phyloP scores from a whole-genome alignment of 2,113 vertebrate genomes.

The Nipponia nippon region DNA sequence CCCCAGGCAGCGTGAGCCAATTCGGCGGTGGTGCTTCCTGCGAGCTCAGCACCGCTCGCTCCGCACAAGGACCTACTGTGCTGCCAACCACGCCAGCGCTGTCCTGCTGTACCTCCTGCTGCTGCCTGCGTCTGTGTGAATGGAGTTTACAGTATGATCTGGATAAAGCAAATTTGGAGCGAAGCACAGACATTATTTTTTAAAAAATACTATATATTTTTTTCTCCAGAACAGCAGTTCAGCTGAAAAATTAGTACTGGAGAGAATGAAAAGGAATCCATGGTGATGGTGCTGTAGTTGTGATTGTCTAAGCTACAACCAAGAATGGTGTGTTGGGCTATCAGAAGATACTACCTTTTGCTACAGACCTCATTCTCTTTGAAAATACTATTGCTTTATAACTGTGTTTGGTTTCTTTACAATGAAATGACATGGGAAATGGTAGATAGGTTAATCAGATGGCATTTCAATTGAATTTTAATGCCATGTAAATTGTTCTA shows the following conservation, averaged over 20 bases:
- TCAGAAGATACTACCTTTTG: not conserved
- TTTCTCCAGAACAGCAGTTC: not conserved
- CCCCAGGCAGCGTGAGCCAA: fast-evolving
- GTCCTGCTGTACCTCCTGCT: not conserved
- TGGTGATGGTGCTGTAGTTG: not conserved
- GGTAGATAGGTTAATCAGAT: not conserved
- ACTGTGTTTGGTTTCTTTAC: not conserved
- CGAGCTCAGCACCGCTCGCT: not conserved
- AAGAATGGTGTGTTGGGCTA: not conserved
- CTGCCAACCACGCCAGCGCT: not conserved
- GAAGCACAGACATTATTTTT: not conserved
- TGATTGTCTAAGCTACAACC: not conserved
- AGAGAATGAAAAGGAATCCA: not conserved
- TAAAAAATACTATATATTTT: not conserved
- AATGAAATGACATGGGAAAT: not conserved
- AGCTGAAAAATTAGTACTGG: not conserved
- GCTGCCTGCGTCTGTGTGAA: not conserved
- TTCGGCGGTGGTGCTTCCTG: fast-evolving
- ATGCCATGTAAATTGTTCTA: not conserved
- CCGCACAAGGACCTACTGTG: not conserved
- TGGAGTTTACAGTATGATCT: fast-evolving
- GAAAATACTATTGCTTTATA: not conserved
- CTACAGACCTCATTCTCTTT: not conserved
- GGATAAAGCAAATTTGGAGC: not conserved
- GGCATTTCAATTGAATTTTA: not conserved